Percentiles rank a stretch among this genome's conserved stretches.
These are phyloP conservation scores for Teleopsis dalmanni DNA, from an alignment of 1,140 invertebrate genomes.

Conservation along the genomic window DNA sequence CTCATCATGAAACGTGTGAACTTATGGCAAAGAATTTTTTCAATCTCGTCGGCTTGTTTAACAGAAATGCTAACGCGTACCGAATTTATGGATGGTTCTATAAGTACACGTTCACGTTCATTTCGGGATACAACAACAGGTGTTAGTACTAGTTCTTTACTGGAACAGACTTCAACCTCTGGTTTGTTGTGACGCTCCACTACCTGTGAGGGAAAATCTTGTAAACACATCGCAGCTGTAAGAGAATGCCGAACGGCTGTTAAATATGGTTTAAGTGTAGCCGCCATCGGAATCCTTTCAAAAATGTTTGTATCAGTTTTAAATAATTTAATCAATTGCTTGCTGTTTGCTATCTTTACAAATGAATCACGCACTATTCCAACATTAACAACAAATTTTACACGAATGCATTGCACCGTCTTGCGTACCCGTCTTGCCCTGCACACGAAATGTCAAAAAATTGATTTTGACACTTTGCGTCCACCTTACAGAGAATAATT, in stretches of 20 bases:
- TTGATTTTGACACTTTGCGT: no score
- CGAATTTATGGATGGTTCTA: conserved; percentile 88
- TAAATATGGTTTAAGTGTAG: conserved; percentile 93
- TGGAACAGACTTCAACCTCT: conserved; percentile 93
- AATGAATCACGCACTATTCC: no score
- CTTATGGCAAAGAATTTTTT: conserved; percentile 98
- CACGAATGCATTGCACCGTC: no score
- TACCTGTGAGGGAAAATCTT: conserved; percentile 98
- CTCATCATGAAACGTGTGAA: conserved; percentile 99
- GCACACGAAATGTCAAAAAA: no score
- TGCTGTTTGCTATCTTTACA: no score
- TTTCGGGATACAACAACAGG: conserved; percentile 96
- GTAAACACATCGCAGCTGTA: conserved; percentile 96
- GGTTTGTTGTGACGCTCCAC: conserved; percentile 99
- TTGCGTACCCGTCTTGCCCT: no score
- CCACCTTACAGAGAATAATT: no score
- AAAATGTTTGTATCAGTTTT: no score
- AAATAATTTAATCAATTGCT: no score
- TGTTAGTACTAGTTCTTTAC: conserved; percentile 91
- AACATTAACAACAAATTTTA: no score
- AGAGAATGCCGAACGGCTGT: conserved; percentile 93
- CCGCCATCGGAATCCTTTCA: no score
- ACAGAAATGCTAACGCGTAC: conserved; percentile 90
- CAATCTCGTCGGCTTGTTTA: conserved; percentile 96
- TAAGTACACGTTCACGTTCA: conserved; percentile 95